Percentiles rank a stretch among this genome's conserved stretches.
Conservation (phyloP, 1,140 invertebrate species). For the Rhynchophorus ferrugineus region DNA sequence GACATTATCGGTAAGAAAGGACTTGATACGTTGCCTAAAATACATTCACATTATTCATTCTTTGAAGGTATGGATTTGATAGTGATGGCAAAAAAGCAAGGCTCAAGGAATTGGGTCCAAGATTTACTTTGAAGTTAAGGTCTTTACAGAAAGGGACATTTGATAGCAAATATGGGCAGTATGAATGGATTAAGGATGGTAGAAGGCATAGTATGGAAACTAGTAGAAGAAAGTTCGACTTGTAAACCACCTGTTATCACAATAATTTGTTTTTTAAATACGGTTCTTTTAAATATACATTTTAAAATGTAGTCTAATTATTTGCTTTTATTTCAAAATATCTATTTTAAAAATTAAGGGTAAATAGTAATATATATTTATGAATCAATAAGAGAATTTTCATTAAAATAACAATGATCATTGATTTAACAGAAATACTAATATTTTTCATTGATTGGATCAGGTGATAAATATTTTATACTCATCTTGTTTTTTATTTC, state of each 20-base stretch:
- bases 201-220: constrained; percentile 86
- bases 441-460: too few species aligned
- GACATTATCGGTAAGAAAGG: constrained; percentile 82
- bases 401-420: too few species aligned
- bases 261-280: too few species aligned
- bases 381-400: too few species aligned
- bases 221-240: constrained; percentile 80
- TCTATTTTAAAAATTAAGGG: too few species aligned
- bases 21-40: background rate
- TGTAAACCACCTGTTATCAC: constrained; percentile 48
- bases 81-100: constrained; percentile 70
- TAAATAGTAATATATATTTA: too few species aligned
- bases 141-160: constrained; percentile 96
- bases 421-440: too few species aligned
- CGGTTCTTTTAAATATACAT: too few species aligned
- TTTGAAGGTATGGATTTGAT: constrained; percentile 83
- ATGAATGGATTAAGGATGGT: constrained; percentile 93
- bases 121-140: constrained; percentile 88
- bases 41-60: constrained; percentile 3
- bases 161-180: constrained; percentile 93
- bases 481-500: too few species aligned
- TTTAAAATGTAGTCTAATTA: too few species aligned
- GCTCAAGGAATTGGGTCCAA: constrained; percentile 88
- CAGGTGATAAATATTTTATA: too few species aligned
- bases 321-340: too few species aligned